Evolutionary conservation across 2,888 invertebrate genomes (phyloP), one percentile per base, ranked within the genome.

Genomic region (Lepidochrysops patricia): DNA sequence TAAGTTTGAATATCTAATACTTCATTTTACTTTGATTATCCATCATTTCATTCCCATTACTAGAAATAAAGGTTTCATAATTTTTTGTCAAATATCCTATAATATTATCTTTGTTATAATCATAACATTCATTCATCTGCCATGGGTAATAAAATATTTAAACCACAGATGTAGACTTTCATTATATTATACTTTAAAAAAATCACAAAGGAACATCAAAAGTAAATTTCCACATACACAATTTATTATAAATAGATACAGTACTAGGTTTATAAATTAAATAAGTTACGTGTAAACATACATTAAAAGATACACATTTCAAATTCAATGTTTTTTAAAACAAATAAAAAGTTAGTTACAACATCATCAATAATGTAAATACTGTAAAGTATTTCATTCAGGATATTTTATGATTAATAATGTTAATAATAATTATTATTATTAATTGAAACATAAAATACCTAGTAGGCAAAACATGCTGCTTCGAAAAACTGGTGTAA

Each of bases 261-360:
- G 25, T 52, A 52, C 27, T 27, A 57, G 19, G 58, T 43, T 50
- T 34, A 58, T 58, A 69, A 70, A 70, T 66, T 68, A 71, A 72
- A 70, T 71, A 72, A 71, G 66, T 70, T 72, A 72, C 64, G 68
- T 71, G 71, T 69, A 72, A 74, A 72, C 67, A 69, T 70, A 70
- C 67, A 68, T 64, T 66, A 71, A 67, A 65, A 64, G 63, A 61
- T 63, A 58, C 32, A n/a, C 27, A 59, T 32, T n/a, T 35, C 25
- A 34, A 13, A 27, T 9, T 52, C 15, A 9, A 27, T 29, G 4
- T 29, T 2, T 54, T 19, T 27, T 27, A 27, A 52, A 32, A 54
- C 27, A 54, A 54, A 54, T 12, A 26, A 54, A 15, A 43, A 15
- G 19, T 54, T 54, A 54, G 54, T 54, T 29, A 54, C 32, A 54